A percentile compares a stretch with the other conserved stretches of the same genome.
These are phyloP conservation scores for Stichopus horrens DNA, from an alignment of 53 echinoderm and acorn worm genomes.

Conservation along the genomic window DNA sequence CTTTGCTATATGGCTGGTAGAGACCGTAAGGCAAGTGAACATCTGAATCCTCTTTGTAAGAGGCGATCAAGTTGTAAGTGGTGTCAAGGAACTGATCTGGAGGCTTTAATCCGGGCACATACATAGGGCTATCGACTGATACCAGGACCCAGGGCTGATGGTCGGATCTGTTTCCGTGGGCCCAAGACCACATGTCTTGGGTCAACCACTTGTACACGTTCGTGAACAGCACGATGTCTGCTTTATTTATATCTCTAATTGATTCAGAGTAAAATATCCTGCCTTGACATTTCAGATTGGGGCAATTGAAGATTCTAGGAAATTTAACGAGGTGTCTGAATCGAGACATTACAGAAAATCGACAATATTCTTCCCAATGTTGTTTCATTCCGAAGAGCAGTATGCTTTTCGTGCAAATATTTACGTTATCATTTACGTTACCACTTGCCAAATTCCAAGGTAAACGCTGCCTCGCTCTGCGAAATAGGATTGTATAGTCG, in stretches of 20 bases:
- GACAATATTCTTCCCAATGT: constrained; percentile 31
- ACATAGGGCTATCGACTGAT: constrained; percentile 26
- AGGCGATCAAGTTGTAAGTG: constrained; percentile 25
- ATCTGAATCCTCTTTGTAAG: constrained; percentile 21
- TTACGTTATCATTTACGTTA: no score
- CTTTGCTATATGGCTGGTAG: not conserved
- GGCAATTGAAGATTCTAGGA: constrained; percentile 10
- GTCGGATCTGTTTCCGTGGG: constrained; percentile 34
- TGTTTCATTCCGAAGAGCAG: constrained; percentile 33
- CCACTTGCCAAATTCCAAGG: no score
- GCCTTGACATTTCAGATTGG: not conserved
- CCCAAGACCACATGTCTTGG: constrained; percentile 7
- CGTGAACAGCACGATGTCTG: constrained; percentile 32
- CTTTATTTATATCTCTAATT: not conserved
- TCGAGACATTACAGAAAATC: constrained; percentile 10
- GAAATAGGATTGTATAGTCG: no score
- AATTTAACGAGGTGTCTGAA: constrained; percentile 10
- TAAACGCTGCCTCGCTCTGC: no score
- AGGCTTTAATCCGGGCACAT: constrained; percentile 7
- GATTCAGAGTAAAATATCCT: not conserved
- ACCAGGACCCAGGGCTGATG: constrained; percentile 20
- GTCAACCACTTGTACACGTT: constrained; percentile 36
- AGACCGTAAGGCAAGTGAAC: constrained; percentile 2
- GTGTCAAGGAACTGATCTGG: constrained; percentile 4
- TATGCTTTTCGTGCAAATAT: not conserved